Base-by-base conservation (phyloP, 2,888 invertebrate genomes). In the Papilio protenor region DNA sequence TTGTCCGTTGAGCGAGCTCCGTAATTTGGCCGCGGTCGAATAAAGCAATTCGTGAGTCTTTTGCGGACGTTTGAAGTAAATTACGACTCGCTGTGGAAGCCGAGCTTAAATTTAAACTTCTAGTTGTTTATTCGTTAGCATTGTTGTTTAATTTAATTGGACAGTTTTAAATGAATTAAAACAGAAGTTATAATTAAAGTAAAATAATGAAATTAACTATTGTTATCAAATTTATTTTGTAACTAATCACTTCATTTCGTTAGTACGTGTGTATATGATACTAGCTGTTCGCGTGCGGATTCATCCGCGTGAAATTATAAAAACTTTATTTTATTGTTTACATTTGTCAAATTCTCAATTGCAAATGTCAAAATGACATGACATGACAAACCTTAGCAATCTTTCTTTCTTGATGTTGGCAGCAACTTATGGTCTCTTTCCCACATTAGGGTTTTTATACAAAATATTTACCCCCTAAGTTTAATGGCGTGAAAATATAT, bases 61-160 rank as follows among this genome's bases (percentile, higher is more conserved):
- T 77, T 77, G 73, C 59, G 77, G 73, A 77, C 73, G 71, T 21
- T 52, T 64, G 49, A 73, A 77, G 64, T 77, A 73, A 77, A 77
- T 66, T 77, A 77, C 66, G 66, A 64, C 64, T 72, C 40, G 23
- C 59, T 61, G 40, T 33, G 52, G 72, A 72, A 72, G 61, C 52
- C 49, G 47, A 12, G 76, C 33, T 76, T 71, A 61, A 76, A 71
- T 71, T 27, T 76, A 72, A 72, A 72, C 72, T 72, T 72, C 55
- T 72, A 72, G 72, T 45, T 57, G 59, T 73, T 72, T 71, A 52
- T 27, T 47, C 70, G 21, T 49, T 71, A 45, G 12, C 18, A 6
- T 49, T 49, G 71, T 49, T 49, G 14, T 27, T 27, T 16, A 16
- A 10, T 6, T 11, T 18, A 0, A 40, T 40, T 40, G 40, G 40